Base-by-base conservation (phyloP, 2,888 invertebrate genomes). In the Siphlonurus alternatus region DNA sequence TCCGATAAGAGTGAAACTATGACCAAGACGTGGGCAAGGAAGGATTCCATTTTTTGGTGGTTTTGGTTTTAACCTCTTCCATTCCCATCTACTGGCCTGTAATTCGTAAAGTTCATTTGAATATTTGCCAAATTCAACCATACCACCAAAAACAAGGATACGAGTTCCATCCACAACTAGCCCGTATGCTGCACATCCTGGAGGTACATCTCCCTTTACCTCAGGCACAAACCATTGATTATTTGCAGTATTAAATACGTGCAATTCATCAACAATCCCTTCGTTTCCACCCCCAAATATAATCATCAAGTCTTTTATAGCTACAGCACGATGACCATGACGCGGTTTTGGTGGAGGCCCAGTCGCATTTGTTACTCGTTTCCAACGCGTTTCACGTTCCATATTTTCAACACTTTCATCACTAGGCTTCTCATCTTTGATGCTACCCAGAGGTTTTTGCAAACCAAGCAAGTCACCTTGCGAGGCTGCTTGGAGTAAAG, bases 281-380 rank as follows among this genome's bases (percentile, higher is more conserved):
- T 99, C 99, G 79, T 99, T 99, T 72, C 99, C 99, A 74, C 99
- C 99, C 74, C 99, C 99, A 79, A 99, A 99, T 74, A 99, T 96
- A 70, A 99, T 93, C 93, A 99, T 98, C 72, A 98, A 84, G 79
- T 99, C 98, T 80, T 97, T 98, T 74, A 99, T 95, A 74, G 95
- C 90, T 73, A 99, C 96, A 64, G 98, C 97, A 73, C 98, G 88
- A 79, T 99, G 99, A 69, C 99, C 99, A 85, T 99, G 99, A 71
- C 99, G 87, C 69, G 99, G 97, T 79, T 97, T 85, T 68, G 96
- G 97, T 76, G 92, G 91, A 64, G 93, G 92, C 72, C 94, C 94
- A 74, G 89, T 85, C 70, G 93, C 89, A 81, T 93, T 93, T 76
- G 86, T 84, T 76, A 98, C 89, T 80, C 91, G 88, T 83, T 94